Evolutionary conservation across 2,113 vertebrate species (phyloP).

Genomic region (Myotis davidii): DNA sequence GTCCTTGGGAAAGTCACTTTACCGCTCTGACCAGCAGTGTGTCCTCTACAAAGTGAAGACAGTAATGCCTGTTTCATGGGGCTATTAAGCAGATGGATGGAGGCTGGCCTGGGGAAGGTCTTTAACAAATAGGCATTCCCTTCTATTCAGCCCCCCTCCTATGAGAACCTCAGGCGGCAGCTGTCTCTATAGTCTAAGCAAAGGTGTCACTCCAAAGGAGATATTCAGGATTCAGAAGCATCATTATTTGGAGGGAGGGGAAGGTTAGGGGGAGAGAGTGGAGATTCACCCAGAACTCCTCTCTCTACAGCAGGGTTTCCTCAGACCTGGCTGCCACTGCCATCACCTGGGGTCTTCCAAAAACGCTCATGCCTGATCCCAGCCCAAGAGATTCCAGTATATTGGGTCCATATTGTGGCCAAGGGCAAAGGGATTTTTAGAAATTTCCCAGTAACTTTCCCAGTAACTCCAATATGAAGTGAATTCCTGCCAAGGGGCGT

Average conservation of each 20-base stretch:
- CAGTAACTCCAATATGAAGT: not conserved
- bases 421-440: not conserved
- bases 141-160: not conserved
- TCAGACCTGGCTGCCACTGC: too few relatives aligned
- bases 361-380: not conserved
- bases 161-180: not conserved
- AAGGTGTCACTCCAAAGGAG: not conserved
- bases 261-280: not conserved
- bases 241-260: not conserved
- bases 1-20: not conserved
- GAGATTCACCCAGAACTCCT: not conserved
- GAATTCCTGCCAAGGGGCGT: not conserved
- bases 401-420: not conserved
- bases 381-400: not conserved
- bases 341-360: not conserved
- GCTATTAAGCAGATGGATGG: not conserved
- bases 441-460: not conserved
- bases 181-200: not conserved
- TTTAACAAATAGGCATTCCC: not conserved
- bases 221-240: not conserved
- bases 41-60: not conserved
- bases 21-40: not conserved
- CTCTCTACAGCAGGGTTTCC: not conserved
- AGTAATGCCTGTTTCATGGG: not conserved
- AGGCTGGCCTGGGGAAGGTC: not conserved